Percentiles rank a stretch among this genome's conserved stretches.
phyloP scores from a whole-genome alignment of 2,113 vertebrate species.

The Dasypus novemcinctus region DNA sequence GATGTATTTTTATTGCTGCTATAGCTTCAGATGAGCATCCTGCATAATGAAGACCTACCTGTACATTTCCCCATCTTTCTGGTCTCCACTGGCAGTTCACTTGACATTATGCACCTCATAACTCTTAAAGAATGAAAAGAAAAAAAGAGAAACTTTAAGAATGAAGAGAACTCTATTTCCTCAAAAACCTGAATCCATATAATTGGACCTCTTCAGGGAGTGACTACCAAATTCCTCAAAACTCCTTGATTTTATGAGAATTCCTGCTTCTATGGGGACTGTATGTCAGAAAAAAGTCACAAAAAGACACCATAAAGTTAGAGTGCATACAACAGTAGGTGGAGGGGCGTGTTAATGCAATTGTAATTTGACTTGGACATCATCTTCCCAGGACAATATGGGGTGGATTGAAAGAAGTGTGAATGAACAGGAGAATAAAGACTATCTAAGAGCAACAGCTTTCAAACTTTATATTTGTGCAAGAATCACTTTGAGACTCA shows the following conservation, averaged over 20 bases:
- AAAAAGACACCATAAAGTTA: neutral
- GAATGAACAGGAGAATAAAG: neutral
- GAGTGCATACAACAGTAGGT: accelerated
- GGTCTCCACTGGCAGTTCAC: neutral
- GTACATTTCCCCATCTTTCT: neutral
- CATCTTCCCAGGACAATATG: neutral
- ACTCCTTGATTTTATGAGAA: neutral
- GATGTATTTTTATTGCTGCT: neutral
- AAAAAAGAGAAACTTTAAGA: neutral
- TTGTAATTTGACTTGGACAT: neutral
- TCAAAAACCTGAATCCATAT: neutral
- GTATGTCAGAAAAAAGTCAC: neutral
- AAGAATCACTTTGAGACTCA: neutral
- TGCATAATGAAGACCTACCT: neutral
- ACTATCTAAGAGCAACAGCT: neutral
- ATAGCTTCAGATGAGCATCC: neutral
- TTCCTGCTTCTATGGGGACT: neutral
- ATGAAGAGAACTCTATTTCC: neutral
- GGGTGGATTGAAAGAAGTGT: neutral
- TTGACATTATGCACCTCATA: neutral
- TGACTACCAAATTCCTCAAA: neutral
- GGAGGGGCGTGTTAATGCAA: neutral
- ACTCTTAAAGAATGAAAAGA: neutral
- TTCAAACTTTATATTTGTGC: neutral
- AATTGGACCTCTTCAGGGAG: neutral